Evolutionary conservation across 2,888 invertebrate species (phyloP), one percentile per base, ranked within the genome.

Genomic region (Cerastis leucographa): DNA sequence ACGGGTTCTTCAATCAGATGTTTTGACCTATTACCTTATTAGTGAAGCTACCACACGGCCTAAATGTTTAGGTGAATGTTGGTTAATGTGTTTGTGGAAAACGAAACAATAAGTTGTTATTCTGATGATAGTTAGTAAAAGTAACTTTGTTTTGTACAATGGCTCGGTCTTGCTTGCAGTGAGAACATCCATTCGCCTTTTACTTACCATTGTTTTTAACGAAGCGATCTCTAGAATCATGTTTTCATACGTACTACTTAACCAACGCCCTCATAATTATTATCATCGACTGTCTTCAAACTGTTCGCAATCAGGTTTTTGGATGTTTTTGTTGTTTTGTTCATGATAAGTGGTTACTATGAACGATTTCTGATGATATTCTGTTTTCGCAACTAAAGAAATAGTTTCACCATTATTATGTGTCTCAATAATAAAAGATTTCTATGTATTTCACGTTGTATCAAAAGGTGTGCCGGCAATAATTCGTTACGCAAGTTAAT

Each of bases 401-500:
- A 87, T 80, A 86, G 91, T 94, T 94, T 92, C 93, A 90, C 90
- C 92, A 94, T 92, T 92, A 91, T 90, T 88, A 89, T 90, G 86
- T 93, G 92, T 91, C 92, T 91, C 91, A 93, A 94, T 93, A 94
- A 94, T 94, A 89, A 93, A 92, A 92, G 91, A 94, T 94, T 94
- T 94, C 93, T 93, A 93, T 94, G 93, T 94, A 93, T 94, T 94
- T 94, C 93, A 92, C 92, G 92, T 93, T 92, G 92, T 93, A 94
- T 94, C 92, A 92, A 93, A 94, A 94, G 94, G 94, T 94, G 94
- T 92, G 93, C 92, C 93, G 90, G 93, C 91, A 93, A 93, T 94
- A 92, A 93, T 92, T 91, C 87, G 93, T 96, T 96, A 93, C 94
- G 95, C 95, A 95, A 95, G 92, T 86, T 87, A 90, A 93, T 95